Evolutionary conservation across 2,113 vertebrate species (phyloP), one percentile per base, ranked within the genome.

Genomic region (Caretta caretta): DNA sequence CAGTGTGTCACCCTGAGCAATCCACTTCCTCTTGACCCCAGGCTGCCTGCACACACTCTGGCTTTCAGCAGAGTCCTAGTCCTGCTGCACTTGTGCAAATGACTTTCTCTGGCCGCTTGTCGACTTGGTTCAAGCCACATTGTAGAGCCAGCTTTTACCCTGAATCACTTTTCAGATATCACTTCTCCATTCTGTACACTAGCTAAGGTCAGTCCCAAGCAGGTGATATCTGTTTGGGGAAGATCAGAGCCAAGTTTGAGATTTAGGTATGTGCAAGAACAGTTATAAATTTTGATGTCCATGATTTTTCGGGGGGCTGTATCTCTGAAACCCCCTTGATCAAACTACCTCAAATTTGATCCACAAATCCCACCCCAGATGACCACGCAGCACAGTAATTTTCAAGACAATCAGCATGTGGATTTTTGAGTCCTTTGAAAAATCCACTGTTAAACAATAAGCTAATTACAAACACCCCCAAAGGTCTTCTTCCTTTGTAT

Each of bases 11-110:
- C 62, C 0, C 0, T 3, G 65, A 92, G 3, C 69, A 42, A 22
- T 16, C 35, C 57, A 20, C 6, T 11, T 4, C 42, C 12, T 4
- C 0, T 0, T 0, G 56, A 9, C 48, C 38, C n/a, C 0, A 53
- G 51, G 0, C 53, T 56, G 0, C 6, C 0, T 0, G 27, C 80
- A 90, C 48, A 42, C 22, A 2, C 5, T 19, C 38, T 11, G n/a
- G 3, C 51, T 53, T 53, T 20, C 51, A 53, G 19, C 51, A 53
- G 51, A 20, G 51, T 53, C 19, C 51, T 19, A 27, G 48, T 69
- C 59, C 29, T 25, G 2, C 1, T 72, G 11, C 1, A 4, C 24
- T n/a, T 53, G 20, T 79, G 8, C 31, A 65, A 78, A 35, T 42
- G 20, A 72, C 29, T 17, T 48, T 81, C 82, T 29, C 59, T 29